These are phyloP conservation scores for Echeneis naucrates DNA, from an alignment of 2,797 vertebrate genomes.

Conservation along the genomic window DNA sequence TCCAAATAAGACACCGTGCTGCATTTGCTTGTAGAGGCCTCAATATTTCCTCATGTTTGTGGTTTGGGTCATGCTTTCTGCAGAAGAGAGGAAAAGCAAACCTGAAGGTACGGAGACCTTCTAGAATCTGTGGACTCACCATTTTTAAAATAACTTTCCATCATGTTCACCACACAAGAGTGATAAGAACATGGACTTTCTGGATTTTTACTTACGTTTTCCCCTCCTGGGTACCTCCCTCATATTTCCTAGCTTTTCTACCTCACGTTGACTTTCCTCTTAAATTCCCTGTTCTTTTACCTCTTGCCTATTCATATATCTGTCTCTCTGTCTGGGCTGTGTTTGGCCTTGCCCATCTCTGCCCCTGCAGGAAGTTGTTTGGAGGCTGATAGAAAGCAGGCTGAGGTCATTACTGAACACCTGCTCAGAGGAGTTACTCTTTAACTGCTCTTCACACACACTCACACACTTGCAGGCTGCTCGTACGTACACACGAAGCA, in stretches of 20 bases:
- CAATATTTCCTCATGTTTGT: slow-evolving; percentile 16
- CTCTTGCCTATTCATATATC: slow-evolving; percentile 54
- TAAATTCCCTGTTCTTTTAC: slow-evolving; percentile 40
- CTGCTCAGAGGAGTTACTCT: slow-evolving; percentile 82
- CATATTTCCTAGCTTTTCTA: slow-evolving; percentile 31
- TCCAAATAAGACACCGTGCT: not conserved
- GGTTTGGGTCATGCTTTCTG: slow-evolving; percentile 9
- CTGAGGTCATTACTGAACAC: slow-evolving; percentile 81
- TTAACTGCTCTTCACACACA: slow-evolving; percentile 78
- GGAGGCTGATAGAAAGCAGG: slow-evolving; percentile 76
- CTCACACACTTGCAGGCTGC: slow-evolving; percentile 35
- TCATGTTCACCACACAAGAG: slow-evolving; percentile 44
- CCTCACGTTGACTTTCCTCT: slow-evolving; percentile 20
- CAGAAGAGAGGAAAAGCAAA: slow-evolving; percentile 5
- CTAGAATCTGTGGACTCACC: slow-evolving; percentile 14
- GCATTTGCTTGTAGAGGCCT: slow-evolving; percentile 6
- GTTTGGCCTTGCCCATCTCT: slow-evolving; percentile 74
- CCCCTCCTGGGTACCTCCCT: slow-evolving; percentile 18
- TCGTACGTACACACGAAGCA: slow-evolving; percentile 47
- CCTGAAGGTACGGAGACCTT: slow-evolving; percentile 1
- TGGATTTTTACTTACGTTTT: slow-evolving; percentile 20
- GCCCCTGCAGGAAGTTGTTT: slow-evolving; percentile 80
- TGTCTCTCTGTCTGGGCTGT: slow-evolving; percentile 63
- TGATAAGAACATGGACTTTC: slow-evolving; percentile 43
- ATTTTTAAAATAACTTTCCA: slow-evolving; percentile 40